phyloP scores from a whole-genome alignment of 2,113 vertebrate genomes.

The Elaphurus davidianus region DNA sequence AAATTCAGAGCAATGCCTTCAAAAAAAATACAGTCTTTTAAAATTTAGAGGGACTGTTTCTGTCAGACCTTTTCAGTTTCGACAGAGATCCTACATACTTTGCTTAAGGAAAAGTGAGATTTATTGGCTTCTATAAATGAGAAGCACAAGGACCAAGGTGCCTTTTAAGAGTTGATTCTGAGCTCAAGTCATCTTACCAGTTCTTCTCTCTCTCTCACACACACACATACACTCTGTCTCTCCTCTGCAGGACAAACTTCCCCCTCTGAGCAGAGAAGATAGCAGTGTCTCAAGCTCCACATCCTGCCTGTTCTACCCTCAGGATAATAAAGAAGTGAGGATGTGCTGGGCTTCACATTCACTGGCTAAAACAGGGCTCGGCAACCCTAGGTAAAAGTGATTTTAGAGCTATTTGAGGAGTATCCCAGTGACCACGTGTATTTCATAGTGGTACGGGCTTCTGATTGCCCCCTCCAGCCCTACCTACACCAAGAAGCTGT shows the following conservation, averaged over 20 bases:
- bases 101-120: not conserved
- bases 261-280: not conserved
- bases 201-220: not conserved
- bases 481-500: not conserved
- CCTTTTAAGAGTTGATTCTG: not conserved
- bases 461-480: not conserved
- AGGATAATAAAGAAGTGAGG: not conserved
- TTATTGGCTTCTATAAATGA: not conserved
- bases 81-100: not conserved
- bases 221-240: not conserved
- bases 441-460: not conserved
- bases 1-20: not conserved
- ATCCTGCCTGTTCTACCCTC: not conserved
- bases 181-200: not conserved
- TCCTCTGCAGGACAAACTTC: not conserved
- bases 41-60: not conserved
- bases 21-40: not conserved
- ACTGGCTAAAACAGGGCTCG: not conserved
- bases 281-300: not conserved
- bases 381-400: not conserved
- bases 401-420: not conserved
- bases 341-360: not conserved
- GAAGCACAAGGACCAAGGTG: not conserved
- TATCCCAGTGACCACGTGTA: not conserved
- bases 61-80: not conserved